Base-by-base conservation (phyloP, 1,140 invertebrate genomes). In the Lycorma delicatula region DNA sequence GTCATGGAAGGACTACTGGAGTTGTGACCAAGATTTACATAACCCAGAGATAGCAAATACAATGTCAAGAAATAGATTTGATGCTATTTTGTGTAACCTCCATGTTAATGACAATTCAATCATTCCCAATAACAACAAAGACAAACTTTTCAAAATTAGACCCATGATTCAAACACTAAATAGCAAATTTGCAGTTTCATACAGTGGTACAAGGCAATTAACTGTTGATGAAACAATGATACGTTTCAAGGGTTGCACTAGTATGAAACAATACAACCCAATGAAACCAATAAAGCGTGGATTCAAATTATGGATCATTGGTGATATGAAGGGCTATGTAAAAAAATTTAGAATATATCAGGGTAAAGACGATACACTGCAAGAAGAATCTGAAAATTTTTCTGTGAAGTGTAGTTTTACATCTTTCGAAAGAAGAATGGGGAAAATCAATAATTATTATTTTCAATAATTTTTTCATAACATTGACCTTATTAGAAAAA, bases 161-260 rank as follows among this genome's bases (percentile, higher is more conserved):
- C 36, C 50, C 38, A 16, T 44, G 20, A 44, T 54, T 28, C 36
- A 58, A 13, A 44, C 22, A 23, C 38, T 55, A 22, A 55, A 55
- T 28, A 11, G 25, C 20, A 41, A 44, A 20, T 58, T 61, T 47
- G 20, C 22, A 26, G 36, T 22, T 11, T 9, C 46, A 18, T 62
- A 57, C 25, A 41, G 51, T 56, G 58, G 49, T 16, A 57, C 58
- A 5, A 50, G 50, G 26, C 27, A 57, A 41, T 13, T 60, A 11
- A 53, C 38, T 13, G 41, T 56, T 18, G 61, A 62, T 52, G 61
- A 62, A 44, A 52, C 54, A 20, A 62, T 60, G 55, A 57, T 60
- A 22, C 20, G 31, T 20, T 62, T 56, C 44, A 62, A 60, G 26
- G 58, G 58, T 51, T 54, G 54, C 28, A 49, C 31, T 26, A 55